Evolutionary conservation across 2,113 vertebrate genomes (phyloP).

Genomic region (Smithornis capensis): DNA sequence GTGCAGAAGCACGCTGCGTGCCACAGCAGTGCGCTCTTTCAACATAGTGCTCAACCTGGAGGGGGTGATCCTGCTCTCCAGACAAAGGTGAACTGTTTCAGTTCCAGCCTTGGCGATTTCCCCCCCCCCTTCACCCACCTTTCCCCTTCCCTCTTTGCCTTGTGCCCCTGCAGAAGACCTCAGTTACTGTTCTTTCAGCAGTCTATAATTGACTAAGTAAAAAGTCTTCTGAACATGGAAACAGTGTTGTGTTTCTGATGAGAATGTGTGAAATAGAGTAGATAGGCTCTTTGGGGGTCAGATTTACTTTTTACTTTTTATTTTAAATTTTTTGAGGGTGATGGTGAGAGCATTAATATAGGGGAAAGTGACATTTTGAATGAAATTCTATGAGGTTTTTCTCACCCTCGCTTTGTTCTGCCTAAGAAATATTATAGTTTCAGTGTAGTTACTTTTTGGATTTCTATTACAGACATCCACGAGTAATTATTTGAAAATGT

Average conservation of each 20-base stretch:
- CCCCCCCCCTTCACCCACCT: not conserved
- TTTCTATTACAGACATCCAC: not conserved
- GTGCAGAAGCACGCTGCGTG: not conserved
- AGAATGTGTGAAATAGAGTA: not conserved
- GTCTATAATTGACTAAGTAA: not conserved
- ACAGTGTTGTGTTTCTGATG: not conserved
- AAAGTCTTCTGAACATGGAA: not conserved
- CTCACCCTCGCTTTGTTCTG: not conserved
- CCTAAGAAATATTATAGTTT: not conserved
- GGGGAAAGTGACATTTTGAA: not conserved
- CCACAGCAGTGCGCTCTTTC: not conserved
- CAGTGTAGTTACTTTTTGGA: slow-evolving; percentile 5
- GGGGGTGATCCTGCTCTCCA: slow-evolving; percentile 30
- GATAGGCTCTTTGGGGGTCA: not conserved
- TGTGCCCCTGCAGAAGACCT: slow-evolving; percentile 6
- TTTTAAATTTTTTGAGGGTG: not conserved
- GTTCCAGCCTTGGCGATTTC: not conserved
- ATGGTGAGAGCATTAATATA: not conserved
- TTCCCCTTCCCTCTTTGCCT: not conserved
- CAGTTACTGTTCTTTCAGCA: not conserved
- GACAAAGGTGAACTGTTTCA: slow-evolving; percentile 72
- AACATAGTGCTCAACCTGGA: slow-evolving; percentile 8
- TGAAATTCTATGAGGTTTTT: not conserved
- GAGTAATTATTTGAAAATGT: slow-evolving; percentile 57
- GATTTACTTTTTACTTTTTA: not conserved